Conservation (phyloP, 2,888 invertebrate species). For the Drosophila diplacantha region DNA sequence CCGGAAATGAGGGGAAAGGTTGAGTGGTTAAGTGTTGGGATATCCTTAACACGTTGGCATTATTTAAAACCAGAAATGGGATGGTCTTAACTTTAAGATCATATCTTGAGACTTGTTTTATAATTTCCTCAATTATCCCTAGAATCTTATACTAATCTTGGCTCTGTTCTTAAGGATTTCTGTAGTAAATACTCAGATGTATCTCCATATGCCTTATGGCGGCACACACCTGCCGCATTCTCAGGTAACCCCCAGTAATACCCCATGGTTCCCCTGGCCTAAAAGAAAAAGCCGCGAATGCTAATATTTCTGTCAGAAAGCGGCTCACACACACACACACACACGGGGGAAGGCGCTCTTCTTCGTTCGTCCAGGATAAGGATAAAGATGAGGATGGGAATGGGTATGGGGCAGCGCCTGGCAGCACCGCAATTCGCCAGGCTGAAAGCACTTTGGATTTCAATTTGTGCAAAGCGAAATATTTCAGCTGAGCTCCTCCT, state of each 20-base stretch:
- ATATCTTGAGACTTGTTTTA: neutral
- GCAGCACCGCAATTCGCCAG: conserved; percentile 43
- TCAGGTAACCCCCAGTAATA: conserved; percentile 24
- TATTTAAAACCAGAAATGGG: neutral
- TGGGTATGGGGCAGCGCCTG: conserved; percentile 12
- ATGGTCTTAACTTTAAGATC: neutral
- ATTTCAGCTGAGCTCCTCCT: conserved; percentile 69
- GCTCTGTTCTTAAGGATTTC: no score
- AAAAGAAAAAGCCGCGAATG: conserved; percentile 62
- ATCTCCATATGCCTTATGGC: conserved; percentile 7
- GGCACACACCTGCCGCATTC: conserved; percentile 40
- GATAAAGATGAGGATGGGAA: neutral
- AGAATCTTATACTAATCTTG: neutral
- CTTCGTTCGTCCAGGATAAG: neutral
- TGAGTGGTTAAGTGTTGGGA: neutral
- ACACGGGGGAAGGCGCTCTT: neutral
- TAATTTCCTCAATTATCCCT: neutral
- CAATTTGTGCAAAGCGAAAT: conserved; percentile 72
- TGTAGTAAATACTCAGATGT: neutral
- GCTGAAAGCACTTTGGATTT: conserved; percentile 73
- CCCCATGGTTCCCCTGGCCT: conserved; percentile 3
- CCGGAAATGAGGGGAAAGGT: neutral
- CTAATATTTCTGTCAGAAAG: conserved; percentile 71
- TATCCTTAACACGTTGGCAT: neutral
- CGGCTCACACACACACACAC: conserved; percentile 12